phyloP scores from a whole-genome alignment of 1,140 invertebrate genomes.

The Microvelia longipes region DNA sequence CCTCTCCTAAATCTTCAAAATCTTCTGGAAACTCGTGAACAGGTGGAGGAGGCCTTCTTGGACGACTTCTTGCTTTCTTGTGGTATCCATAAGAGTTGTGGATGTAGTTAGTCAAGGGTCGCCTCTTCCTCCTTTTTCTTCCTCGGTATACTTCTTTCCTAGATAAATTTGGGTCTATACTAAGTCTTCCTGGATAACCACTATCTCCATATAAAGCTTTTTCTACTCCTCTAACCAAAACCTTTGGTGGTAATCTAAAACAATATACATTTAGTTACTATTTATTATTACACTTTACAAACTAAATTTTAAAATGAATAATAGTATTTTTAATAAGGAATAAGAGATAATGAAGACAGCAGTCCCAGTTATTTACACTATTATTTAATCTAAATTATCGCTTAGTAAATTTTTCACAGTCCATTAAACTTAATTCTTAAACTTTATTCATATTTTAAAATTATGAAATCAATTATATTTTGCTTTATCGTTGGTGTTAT shows the following conservation, averaged over 20 bases:
- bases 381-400: too few species aligned
- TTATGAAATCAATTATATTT: too few species aligned
- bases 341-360: too few species aligned
- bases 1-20: background rate
- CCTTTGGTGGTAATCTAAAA: background rate
- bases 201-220: background rate
- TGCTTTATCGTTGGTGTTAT: too few species aligned
- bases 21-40: background rate
- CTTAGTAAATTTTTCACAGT: too few species aligned
- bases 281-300: too few species aligned
- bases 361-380: too few species aligned
- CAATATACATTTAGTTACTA: too few species aligned
- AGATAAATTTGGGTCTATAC: background rate
- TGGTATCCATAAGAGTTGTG: background rate
- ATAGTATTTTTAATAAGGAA: too few species aligned
- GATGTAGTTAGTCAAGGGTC: background rate
- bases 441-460: too few species aligned
- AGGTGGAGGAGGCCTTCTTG: background rate
- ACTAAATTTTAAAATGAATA: too few species aligned
- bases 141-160: background rate
- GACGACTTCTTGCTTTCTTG: background rate
- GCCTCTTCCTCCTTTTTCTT: background rate
- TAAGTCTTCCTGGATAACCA: background rate
- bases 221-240: background rate
- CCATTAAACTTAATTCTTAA: too few species aligned